Conservation (phyloP, 2,888 invertebrate genomes). For the Leptothorax acervorum region DNA sequence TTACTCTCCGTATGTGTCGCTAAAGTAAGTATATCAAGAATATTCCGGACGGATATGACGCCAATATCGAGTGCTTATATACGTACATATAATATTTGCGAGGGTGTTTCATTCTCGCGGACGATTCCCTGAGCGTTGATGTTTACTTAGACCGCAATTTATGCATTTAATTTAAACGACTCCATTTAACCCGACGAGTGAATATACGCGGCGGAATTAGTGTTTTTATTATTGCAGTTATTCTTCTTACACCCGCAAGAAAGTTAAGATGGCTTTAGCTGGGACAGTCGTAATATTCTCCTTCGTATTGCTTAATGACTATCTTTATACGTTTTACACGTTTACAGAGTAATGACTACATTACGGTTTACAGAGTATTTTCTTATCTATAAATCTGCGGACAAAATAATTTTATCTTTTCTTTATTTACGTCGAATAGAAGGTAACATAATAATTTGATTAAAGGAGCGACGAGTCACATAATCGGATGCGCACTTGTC, state of each 20-base stretch:
- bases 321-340: background rate
- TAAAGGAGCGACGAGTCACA: background rate
- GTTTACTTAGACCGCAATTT: background rate
- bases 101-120: background rate
- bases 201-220: background rate
- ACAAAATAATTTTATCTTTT: background rate
- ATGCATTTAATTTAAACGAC: background rate
- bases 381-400: background rate
- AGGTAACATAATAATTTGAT: background rate
- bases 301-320: background rate
- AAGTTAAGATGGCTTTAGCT: background rate
- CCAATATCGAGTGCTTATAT: constrained; percentile 10
- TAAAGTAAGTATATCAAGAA: background rate
- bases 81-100: background rate
- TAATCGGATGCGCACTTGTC: background rate
- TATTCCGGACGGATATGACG: background rate
- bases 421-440: background rate
- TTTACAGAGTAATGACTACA: no score
- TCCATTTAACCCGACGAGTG: constrained; percentile 5
- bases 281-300: background rate
- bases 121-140: background rate
- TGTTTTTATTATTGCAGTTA: constrained; percentile 15
- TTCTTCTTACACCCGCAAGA: background rate
- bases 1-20: background rate
- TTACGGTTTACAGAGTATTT: background rate